These are phyloP conservation scores for Macrocentrus cingulum DNA, from an alignment of 1,140 invertebrate genomes.

Conservation along the genomic window DNA sequence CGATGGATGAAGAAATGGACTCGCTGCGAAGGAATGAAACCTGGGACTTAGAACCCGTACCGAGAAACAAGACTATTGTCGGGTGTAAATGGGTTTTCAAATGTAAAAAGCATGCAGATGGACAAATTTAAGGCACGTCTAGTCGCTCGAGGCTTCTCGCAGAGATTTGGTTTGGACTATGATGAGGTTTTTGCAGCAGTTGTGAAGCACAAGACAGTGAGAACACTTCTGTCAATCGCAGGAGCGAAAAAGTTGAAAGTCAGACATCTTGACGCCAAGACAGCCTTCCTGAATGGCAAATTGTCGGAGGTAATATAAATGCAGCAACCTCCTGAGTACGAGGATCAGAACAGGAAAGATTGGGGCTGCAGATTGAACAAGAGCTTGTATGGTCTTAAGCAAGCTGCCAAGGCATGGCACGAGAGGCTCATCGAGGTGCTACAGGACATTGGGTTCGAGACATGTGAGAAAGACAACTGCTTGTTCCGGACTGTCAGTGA, in stretches of 20 bases:
- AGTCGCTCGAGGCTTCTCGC: conserved; percentile 46
- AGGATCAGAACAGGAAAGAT: not conserved
- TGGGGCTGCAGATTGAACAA: not conserved
- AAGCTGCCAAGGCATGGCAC: conserved; percentile 23
- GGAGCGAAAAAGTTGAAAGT: not conserved
- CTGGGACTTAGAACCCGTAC: not conserved
- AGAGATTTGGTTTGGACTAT: conserved; percentile 48
- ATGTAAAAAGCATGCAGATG: too few species aligned
- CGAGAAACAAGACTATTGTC: too few species aligned
- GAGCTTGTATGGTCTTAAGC: not conserved
- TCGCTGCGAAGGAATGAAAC: conserved; percentile 20
- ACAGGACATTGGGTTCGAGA: not conserved
- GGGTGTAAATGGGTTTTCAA: too few species aligned
- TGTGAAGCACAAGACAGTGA: not conserved
- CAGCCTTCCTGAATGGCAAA: not conserved
- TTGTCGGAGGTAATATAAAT: not conserved
- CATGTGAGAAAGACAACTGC: conserved; percentile 12
- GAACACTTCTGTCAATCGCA: not conserved
- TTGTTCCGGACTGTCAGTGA: conserved; percentile 7
- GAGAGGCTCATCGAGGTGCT: conserved; percentile 6
- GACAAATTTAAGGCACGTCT: conserved; percentile 45
- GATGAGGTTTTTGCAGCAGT: not conserved
- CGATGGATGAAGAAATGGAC: conserved; percentile 14
- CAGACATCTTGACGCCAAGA: not conserved
- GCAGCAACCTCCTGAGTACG: not conserved